Base-by-base conservation (phyloP, 2,888 invertebrate species). In the Clunio marinus region DNA sequence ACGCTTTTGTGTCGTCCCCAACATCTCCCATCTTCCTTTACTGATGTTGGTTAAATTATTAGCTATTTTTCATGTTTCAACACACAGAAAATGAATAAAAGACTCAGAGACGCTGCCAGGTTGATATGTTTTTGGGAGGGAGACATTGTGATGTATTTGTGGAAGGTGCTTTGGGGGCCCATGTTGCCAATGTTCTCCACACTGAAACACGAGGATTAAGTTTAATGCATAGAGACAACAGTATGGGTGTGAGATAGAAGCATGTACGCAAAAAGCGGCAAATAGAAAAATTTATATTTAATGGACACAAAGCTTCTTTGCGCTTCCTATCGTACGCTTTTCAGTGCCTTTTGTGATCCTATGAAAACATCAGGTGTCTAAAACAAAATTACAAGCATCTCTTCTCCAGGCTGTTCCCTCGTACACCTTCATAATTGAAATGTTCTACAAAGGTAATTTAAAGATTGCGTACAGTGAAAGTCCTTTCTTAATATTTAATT, bases 281-380 rank as follows among this genome's bases (percentile, higher is more conserved):
- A 57, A 57, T 57, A 57, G 46, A 63, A 63, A 63, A 63, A 45
- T 45, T 63, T 63, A 63, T 63, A 22, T 63, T 45, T 63, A 63
- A 63, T 63, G 63, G 63, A 63, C 60, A 37, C 15, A 63, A 62
- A 63, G 45, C 63, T 63, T 46, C 63, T 4, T 37, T 60, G 17
- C 37, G 17, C 41, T 41, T 32, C 15, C 10, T n/a, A n/a, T n/a
- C n/a, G n/a, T n/a, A n/a, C n/a, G n/a, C n/a, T 32, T 32, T 10
- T 32, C 35, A 8, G 35, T 32, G 35, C 35, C 35, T 46, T 35
- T 62, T 62, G 41, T 22, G 25, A 37, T 63, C 60, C 60, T 60
- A 60, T 32, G 35, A 63, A 63, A 63, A 63, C 63, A 63, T 63
- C 63, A 63, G 63, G 63, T 63, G 63, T 63, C 63, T 46, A 46